Evolutionary conservation across 2,113 vertebrate genomes (phyloP).

Genomic region (Paradisaea rubra): DNA sequence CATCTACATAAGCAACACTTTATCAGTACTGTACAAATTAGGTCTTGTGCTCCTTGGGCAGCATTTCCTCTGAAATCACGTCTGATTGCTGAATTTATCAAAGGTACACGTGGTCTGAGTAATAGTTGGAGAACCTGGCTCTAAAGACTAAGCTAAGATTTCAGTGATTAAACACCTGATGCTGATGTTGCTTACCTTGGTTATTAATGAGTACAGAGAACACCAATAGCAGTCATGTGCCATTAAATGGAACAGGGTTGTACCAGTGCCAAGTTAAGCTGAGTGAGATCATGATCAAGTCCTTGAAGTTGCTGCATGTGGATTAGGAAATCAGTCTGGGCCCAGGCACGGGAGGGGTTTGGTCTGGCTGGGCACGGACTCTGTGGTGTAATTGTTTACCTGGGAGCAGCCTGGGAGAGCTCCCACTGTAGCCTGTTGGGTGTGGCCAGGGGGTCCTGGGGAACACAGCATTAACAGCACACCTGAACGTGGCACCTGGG

Average conservation of each 20-base stretch:
- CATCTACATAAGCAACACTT: background rate
- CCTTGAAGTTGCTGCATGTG: background rate
- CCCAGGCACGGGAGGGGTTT: background rate
- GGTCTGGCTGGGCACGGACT: background rate
- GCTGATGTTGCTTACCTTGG: conserved; percentile 7
- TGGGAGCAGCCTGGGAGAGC: background rate
- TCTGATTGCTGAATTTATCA: background rate
- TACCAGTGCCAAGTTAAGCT: background rate
- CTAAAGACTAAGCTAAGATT: background rate
- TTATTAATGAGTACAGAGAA: conserved; percentile 20
- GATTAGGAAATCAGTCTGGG: background rate
- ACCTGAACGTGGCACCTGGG: background rate
- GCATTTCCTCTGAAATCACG: background rate
- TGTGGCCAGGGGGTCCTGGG: background rate
- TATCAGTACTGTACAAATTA: background rate
- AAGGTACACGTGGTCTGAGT: background rate
- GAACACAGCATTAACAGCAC: background rate
- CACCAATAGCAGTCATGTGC: background rate
- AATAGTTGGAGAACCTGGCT: background rate
- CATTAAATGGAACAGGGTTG: background rate
- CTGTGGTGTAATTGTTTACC: accelerated
- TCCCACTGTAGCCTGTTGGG: accelerated
- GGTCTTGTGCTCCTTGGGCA: background rate
- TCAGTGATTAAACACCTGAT: background rate
- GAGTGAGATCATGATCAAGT: background rate